phyloP scores from a whole-genome alignment of 1,140 invertebrate species.

The Formica exsecta region DNA sequence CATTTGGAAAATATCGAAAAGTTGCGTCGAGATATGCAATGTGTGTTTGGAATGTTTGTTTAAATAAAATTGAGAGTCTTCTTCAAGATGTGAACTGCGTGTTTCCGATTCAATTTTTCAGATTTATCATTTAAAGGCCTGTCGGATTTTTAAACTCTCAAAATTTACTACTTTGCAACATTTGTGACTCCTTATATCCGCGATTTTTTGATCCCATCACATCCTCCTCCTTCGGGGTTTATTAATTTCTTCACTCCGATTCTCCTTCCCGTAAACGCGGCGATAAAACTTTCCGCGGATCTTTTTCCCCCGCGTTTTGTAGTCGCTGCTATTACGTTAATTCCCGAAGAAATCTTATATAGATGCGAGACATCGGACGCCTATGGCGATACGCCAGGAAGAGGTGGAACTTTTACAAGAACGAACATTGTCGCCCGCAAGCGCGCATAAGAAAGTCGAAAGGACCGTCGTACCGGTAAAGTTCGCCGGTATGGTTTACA shows the following conservation, averaged over 20 bases:
- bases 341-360: slow-evolving; percentile 34
- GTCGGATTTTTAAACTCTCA: neutral
- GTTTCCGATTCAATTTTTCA: neutral
- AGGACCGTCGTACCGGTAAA: slow-evolving; percentile 15
- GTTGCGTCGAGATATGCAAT: no score
- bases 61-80: neutral
- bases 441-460: slow-evolving; percentile 52
- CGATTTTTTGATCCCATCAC: neutral
- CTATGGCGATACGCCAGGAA: slow-evolving; percentile 43
- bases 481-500: slow-evolving; percentile 54
- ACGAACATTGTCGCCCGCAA: slow-evolving; percentile 56
- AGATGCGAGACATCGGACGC: slow-evolving; percentile 5
- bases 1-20: neutral
- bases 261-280: neutral
- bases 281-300: slow-evolving; percentile 28
- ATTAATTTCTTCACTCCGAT: slow-evolving; percentile 1
- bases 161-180: neutral
- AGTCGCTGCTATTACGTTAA: slow-evolving; percentile 32
- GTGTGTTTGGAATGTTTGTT: neutral
- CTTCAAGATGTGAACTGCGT: neutral
- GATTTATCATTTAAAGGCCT: neutral
- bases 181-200: neutral
- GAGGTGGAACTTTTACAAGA: slow-evolving; percentile 54
- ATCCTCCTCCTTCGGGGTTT: neutral
- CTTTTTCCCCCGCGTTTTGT: slow-evolving; percentile 13